Evolutionary conservation across 2,797 vertebrate species (phyloP), one percentile per base, ranked within the genome.

Genomic region (Moxostoma hubbsi): DNA sequence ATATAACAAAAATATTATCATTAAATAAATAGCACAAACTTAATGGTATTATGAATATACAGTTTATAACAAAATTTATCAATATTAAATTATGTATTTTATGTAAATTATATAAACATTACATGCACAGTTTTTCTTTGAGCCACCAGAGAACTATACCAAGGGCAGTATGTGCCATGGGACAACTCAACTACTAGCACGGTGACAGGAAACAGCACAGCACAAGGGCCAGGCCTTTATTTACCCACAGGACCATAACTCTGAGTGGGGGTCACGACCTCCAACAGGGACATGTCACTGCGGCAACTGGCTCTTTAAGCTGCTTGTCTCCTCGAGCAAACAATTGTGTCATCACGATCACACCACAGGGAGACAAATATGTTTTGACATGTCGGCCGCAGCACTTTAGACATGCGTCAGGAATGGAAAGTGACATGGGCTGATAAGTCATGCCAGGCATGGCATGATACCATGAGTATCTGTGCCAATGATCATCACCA

Each of bases 301-400:
- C 24, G 57, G 77, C 62, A 81, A 86, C 66, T 50, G 78, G n/a
- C 73, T 84, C 78, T 86, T 86, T 84, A 81, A 81, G 78, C 78
- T 62, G 15, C 77, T 68, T 67, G 78, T 82, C 78, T 84, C 83
- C 85, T 82, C 64, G 7, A 72, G 79, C 83, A 73, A 73, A 73
- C 61, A 74, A 70, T 75, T 72, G 77, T 84, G 83, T 83, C 81
- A 79, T 73, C 61, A 43, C 64, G 73, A 81, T 84, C 81, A 24
- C 63, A 77, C 76, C 12, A 47, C 73, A 18, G 76, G 81, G 80
- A 80, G 81, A 81, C 75, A 71, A 79, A 83, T 80, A 76, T 83
- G 81, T 84, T 86, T 81, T 81, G 85, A 84, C 81, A 86, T 81
- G 66, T 68, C 68, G 12, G 67, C 75, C 65, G 47, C 73, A 59